phyloP scores from a whole-genome alignment of 2,113 vertebrate genomes.

The Mormyrus iriodes region DNA sequence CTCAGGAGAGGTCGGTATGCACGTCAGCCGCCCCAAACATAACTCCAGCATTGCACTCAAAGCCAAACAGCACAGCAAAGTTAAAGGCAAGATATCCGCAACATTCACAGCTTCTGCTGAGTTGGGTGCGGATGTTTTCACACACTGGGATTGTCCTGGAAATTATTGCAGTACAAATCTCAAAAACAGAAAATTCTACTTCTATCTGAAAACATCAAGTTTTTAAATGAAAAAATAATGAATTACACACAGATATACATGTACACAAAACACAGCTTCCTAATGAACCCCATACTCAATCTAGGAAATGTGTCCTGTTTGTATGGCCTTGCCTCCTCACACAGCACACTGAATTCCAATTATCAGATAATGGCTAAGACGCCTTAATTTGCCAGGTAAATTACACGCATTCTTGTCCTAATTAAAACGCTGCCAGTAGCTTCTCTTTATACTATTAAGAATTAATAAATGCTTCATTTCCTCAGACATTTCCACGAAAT shows the following conservation, averaged over 20 bases:
- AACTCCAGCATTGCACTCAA: background rate
- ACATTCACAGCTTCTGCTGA: background rate
- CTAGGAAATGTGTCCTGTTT: conserved; percentile 44
- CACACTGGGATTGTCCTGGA: background rate
- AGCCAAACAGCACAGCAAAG: background rate
- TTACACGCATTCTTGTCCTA: conserved; percentile 57
- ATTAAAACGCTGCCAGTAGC: conserved; percentile 51
- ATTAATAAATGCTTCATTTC: conserved; percentile 34
- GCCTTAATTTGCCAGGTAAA: conserved; percentile 68
- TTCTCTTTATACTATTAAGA: conserved; percentile 52
- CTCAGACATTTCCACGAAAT: background rate
- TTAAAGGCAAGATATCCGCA: background rate
- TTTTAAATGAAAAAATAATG: background rate
- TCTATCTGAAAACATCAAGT: background rate
- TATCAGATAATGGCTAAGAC: conserved; percentile 65
- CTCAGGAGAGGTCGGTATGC: background rate
- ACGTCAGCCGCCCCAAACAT: background rate
- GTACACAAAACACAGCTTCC: background rate
- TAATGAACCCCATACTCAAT: conserved; percentile 38
- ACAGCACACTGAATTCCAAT: conserved; percentile 61
- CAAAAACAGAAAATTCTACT: background rate
- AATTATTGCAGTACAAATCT: background rate
- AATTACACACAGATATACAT: background rate
- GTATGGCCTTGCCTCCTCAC: conserved; percentile 51
- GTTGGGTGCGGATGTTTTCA: background rate